Evolutionary conservation across 2,113 vertebrate species (phyloP).

Genomic region (Oxyura jamaicensis): DNA sequence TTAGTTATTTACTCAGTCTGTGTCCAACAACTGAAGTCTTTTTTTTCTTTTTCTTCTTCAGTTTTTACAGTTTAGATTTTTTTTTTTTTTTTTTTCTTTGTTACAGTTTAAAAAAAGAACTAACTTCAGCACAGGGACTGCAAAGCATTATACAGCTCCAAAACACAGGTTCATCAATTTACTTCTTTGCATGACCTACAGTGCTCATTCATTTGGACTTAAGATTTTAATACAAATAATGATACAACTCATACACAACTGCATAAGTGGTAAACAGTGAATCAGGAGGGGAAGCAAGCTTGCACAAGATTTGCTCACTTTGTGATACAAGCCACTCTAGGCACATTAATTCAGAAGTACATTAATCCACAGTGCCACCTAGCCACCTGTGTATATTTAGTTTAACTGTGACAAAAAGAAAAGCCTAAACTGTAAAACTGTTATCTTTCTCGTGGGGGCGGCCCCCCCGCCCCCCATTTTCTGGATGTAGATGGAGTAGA

Average conservation of each 20-base stretch:
- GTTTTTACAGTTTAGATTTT: no score
- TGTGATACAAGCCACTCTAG: conserved; percentile 48
- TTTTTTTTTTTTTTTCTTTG: neutral
- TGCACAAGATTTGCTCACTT: neutral
- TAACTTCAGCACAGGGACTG: neutral
- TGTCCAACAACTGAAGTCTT: neutral
- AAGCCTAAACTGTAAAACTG: conserved; percentile 26
- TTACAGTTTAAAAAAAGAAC: neutral
- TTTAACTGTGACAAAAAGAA: conserved; percentile 59
- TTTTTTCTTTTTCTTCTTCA: no score
- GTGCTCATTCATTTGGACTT: neutral
- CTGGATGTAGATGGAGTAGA: conserved; percentile 11
- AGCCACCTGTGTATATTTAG: conserved; percentile 67
- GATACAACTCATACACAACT: neutral
- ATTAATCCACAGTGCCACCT: conserved; percentile 76
- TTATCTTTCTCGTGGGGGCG: no score
- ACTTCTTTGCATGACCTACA: neutral
- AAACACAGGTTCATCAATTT: neutral
- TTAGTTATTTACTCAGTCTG: neutral
- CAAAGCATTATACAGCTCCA: neutral
- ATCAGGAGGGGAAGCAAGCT: neutral
- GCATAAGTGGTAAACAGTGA: neutral
- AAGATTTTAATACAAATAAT: neutral
- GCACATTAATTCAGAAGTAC: conserved; percentile 61
- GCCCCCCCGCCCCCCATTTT: no score